Evolutionary conservation across 2,113 vertebrate genomes (phyloP), one percentile per base, ranked within the genome.

Genomic region (Mormoops blainvillei): DNA sequence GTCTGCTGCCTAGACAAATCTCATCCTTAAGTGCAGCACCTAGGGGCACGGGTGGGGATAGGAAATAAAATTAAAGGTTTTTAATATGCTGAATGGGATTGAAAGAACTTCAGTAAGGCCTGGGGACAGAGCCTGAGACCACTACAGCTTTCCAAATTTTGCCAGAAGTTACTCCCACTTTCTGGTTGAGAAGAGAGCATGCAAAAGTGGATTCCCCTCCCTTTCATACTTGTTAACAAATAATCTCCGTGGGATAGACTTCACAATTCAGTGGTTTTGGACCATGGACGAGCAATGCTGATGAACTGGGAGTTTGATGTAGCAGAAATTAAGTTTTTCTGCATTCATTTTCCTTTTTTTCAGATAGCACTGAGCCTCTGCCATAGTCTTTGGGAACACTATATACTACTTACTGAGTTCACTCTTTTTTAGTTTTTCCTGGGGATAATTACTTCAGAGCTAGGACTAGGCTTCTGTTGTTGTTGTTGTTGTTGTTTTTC

Each of bases 111-210:
- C 58, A 71, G 0, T 83, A 84, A 84, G 41, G 56, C 4, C 9
- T 14, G 13, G 10, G 52, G 48, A 84, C 54, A 56, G 26, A 33
- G 14, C 31, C 5, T 41, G 41, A n/a, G 28, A 73, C 19, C 63
- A 67, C 65, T 70, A 24, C 45, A 76, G 24, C 73, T 85, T 96
- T 90, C 15, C 70, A 70, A 96, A 56, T 2, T 26, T 92, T 92
- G 36, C 36, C 43, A 78, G 43, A 31, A 52, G 54, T 71, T 87
- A 85, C n/a, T n/a, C 26, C 16, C 3, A 22, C 36, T 95, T 28
- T 92, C 3, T 68, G 50, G 31, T 33, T 28, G 33, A 71, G 20
- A 19, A 58, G 10, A 91, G 71, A 76, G 36, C 92, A 87, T 65
- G 50, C 16, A 76, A 54, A 65, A 70, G 38, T 77, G 33, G 41